Evolutionary conservation across 2,113 vertebrate genomes (phyloP).

Genomic region (Chrysochloris asiatica): DNA sequence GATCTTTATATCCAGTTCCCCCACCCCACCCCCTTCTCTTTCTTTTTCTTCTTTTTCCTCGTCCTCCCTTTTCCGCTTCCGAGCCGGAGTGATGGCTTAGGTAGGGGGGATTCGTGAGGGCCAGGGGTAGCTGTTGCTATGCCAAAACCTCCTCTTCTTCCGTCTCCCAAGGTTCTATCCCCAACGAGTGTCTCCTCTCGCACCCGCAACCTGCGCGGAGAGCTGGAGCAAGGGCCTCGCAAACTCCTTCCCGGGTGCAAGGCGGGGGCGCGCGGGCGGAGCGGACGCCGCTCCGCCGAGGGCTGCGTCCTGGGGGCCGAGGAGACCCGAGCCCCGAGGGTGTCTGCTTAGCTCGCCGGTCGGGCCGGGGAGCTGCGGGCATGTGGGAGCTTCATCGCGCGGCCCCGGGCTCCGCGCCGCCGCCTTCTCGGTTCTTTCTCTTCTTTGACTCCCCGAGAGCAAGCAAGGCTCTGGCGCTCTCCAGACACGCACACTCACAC

Average conservation of each 20-base stretch:
- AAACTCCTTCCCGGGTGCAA: conserved; percentile 69
- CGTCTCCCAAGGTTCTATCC: conserved; percentile 31
- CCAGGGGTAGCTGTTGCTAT: conserved; percentile 44
- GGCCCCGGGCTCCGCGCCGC: conserved; percentile 65
- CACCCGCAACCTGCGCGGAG: conserved; percentile 27
- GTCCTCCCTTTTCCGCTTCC: conserved; percentile 62
- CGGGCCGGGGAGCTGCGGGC: conserved; percentile 62
- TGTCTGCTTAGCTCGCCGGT: conserved; percentile 61
- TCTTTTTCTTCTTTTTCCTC: conserved; percentile 74
- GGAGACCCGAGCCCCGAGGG: conserved; percentile 43
- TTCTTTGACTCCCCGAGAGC: conserved; percentile 41
- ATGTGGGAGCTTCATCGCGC: conserved; percentile 74
- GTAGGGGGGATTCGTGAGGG: conserved; percentile 58
- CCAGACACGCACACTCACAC: conserved; percentile 67
- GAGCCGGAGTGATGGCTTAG: conserved; percentile 56
- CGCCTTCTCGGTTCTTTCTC: conserved; percentile 21
- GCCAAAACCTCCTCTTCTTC: conserved; percentile 14
- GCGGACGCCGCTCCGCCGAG: conserved; percentile 28
- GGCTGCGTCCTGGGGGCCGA: conserved; percentile 50
- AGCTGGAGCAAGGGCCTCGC: conserved; percentile 31
- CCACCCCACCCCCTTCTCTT: conserved; percentile 66
- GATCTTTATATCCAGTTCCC: conserved; percentile 67
- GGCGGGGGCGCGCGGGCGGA: conserved; percentile 50
- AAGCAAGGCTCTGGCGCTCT: conserved; percentile 63
- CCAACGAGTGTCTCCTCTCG: conserved; percentile 8